Evolutionary conservation across 2,113 vertebrate genomes (phyloP).

Genomic region (Burhinus bistriatus): DNA sequence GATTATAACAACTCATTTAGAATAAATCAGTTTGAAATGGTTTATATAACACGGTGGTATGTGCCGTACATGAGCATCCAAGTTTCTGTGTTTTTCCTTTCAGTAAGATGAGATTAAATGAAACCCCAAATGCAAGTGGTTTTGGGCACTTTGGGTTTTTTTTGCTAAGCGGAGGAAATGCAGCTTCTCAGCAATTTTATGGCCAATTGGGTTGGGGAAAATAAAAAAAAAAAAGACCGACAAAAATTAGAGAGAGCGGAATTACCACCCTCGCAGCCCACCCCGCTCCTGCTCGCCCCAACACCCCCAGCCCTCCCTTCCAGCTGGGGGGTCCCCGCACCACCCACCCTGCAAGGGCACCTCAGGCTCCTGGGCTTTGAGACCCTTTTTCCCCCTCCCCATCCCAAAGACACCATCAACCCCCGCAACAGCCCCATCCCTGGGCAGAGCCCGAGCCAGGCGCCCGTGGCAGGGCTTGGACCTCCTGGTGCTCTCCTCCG

Average conservation of each 20-base stretch:
- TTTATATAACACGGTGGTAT: constrained; percentile 23
- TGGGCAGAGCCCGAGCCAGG: not conserved
- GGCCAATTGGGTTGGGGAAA: not conserved
- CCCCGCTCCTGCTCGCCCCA: not conserved
- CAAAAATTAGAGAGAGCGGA: not conserved
- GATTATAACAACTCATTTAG: constrained; percentile 69
- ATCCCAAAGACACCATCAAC: rapidly evolving
- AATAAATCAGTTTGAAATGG: constrained; percentile 66
- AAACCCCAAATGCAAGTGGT: constrained; percentile 46
- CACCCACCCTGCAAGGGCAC: not conserved
- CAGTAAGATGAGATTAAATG: constrained; percentile 57
- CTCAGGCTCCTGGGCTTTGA: not conserved
- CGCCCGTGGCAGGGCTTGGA: rapidly evolving
- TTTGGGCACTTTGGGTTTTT: not conserved
- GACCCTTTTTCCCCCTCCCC: not conserved
- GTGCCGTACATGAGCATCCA: not conserved
- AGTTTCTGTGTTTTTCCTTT: constrained; percentile 25
- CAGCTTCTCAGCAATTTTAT: constrained; percentile 50
- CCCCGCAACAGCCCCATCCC: not conserved
- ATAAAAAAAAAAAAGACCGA: not conserved
- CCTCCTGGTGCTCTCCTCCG: rapidly evolving
- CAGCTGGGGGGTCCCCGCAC: not conserved
- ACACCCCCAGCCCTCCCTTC: not conserved
- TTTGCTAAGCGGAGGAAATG: constrained; percentile 25
- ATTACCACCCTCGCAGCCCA: not conserved